phyloP scores from a whole-genome alignment of 2,888 invertebrate genomes.

The Drosophila helvetica region DNA sequence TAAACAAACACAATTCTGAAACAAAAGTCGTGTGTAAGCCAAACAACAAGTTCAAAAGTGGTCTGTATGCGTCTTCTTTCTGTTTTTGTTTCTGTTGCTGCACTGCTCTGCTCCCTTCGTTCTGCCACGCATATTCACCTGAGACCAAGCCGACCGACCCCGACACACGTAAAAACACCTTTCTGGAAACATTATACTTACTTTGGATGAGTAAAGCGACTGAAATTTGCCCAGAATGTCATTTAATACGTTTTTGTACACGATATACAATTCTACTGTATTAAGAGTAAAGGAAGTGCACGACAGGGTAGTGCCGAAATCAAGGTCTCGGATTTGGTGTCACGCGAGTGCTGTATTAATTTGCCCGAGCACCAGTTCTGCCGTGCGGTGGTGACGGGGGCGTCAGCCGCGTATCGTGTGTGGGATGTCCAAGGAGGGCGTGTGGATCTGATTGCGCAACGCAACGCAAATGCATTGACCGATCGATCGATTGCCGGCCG shows the following conservation, averaged over 20 bases:
- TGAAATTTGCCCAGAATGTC: constrained; percentile 31
- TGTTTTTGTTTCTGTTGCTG: constrained; percentile 6
- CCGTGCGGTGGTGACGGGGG: neutral
- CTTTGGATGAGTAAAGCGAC: no score
- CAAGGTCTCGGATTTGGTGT: constrained; percentile 14
- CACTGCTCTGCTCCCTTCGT: neutral
- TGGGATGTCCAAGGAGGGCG: constrained; percentile 8
- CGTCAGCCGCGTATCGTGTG: constrained; percentile 24
- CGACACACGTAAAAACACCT: constrained; percentile 58
- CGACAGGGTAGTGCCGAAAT: constrained; percentile 28
- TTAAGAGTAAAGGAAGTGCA: constrained; percentile 36
- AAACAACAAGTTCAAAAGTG: constrained; percentile 51
- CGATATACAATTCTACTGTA: constrained; percentile 20
- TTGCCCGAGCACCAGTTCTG: constrained; percentile 38
- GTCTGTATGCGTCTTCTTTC: constrained; percentile 18
- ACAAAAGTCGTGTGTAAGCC: constrained; percentile 16
- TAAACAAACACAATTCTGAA: constrained; percentile 17
- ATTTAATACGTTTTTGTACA: constrained; percentile 46
- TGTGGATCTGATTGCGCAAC: constrained; percentile 54
- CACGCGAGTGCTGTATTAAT: constrained; percentile 57
- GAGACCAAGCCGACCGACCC: constrained; percentile 28
- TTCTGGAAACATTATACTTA: constrained; percentile 59
- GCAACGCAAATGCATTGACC: constrained; percentile 62
- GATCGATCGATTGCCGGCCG: constrained; percentile 57
- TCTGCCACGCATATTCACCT: constrained; percentile 16